phyloP scores from a whole-genome alignment of 2,888 invertebrate genomes.

The Heliconius ismenius region DNA sequence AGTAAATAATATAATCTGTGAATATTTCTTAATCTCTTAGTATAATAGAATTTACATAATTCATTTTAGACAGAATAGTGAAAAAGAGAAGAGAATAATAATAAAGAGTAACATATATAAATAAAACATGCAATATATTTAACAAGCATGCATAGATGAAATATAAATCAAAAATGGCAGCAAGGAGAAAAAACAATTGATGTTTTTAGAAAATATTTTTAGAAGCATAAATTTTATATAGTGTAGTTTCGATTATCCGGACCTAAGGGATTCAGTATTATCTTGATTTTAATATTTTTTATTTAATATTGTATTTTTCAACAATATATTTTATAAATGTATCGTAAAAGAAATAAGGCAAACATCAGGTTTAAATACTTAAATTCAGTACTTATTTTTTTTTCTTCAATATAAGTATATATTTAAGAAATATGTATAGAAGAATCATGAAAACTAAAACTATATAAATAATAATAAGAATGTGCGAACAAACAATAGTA shows the following conservation, averaged over 20 bases:
- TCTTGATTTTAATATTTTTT: too few species aligned
- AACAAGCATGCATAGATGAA: constrained; percentile 14
- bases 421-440: not conserved
- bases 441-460: not conserved
- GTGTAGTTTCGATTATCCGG: too few species aligned
- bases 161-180: not conserved
- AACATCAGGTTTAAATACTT: too few species aligned
- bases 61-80: not conserved
- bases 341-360: too few species aligned
- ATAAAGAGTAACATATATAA: not conserved
- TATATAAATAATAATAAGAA: not conserved
- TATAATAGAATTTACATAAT: not conserved
- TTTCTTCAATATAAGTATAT: too few species aligned
- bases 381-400: not conserved
- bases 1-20: too few species aligned
- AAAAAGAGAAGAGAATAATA: not conserved
- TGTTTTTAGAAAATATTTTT: too few species aligned
- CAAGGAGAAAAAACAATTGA: not conserved
- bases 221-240: too few species aligned
- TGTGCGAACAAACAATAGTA: constrained; percentile 30
- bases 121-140: constrained; percentile 16
- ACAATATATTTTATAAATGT: too few species aligned
- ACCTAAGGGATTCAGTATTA: too few species aligned
- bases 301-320: too few species aligned
- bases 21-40: too few species aligned